phyloP scores from a whole-genome alignment of 2,888 invertebrate genomes.

The Mycalesis mineus region DNA sequence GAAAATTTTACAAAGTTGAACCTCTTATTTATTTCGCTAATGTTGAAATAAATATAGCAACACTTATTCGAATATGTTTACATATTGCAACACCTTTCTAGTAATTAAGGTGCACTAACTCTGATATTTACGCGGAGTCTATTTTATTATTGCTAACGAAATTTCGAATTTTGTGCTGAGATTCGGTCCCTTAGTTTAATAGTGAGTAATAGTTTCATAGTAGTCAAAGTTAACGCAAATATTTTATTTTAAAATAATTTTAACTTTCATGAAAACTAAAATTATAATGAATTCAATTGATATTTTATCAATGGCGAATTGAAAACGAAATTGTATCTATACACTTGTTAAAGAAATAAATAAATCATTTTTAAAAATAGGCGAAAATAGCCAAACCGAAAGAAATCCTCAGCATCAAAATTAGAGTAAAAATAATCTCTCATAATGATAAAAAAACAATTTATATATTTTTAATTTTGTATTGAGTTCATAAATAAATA shows the following conservation, averaged over 20 bases:
- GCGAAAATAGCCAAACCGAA: not conserved
- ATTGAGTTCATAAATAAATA: too few relatives aligned
- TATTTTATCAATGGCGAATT: too few relatives aligned
- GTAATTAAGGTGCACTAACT: not conserved
- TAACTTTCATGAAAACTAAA: too few relatives aligned
- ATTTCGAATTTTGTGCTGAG: slow-evolving; percentile 10
- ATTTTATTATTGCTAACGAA: not conserved
- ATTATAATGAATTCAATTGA: too few relatives aligned
- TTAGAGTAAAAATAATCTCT: too few relatives aligned
- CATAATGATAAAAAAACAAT: too few relatives aligned
- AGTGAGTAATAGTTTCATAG: slow-evolving; percentile 1
- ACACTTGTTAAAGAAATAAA: not conserved
- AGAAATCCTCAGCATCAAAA: too few relatives aligned
- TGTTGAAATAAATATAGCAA: too few relatives aligned
- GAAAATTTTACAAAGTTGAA: too few relatives aligned
- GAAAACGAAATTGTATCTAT: too few relatives aligned
- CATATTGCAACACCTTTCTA: not conserved
- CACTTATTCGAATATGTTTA: not conserved
- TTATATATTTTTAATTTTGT: too few relatives aligned
- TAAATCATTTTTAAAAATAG: not conserved
- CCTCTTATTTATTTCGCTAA: too few relatives aligned
- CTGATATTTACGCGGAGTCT: not conserved
- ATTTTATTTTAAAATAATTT: not conserved
- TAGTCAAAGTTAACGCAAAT: not conserved
- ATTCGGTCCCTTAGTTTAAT: slow-evolving; percentile 7